Conservation (phyloP, 2,888 invertebrate genomes). For the Eledona agricola region DNA sequence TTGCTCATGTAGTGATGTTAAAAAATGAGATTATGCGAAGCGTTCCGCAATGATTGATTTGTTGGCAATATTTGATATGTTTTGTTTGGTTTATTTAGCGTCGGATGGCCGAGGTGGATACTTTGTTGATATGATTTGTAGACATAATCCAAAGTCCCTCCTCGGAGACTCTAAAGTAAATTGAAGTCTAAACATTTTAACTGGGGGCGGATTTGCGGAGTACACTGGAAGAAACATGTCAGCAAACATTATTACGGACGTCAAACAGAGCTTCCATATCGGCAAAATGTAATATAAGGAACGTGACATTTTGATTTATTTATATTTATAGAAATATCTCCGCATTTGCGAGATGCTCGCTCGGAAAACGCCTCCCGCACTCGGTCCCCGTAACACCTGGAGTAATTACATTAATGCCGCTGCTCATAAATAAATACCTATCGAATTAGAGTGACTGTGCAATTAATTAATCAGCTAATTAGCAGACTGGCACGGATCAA, state of each 20-base stretch:
- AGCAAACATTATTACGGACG: conserved; percentile 59
- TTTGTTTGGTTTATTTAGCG: too few species aligned
- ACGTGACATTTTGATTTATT: conserved; percentile 59
- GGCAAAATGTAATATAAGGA: conserved; percentile 57
- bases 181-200: conserved; percentile 61
- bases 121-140: conserved; percentile 54
- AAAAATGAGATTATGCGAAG: too few species aligned
- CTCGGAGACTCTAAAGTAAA: conserved; percentile 55
- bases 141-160: conserved; percentile 53
- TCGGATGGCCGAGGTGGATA: conserved; percentile 25
- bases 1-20: too few species aligned
- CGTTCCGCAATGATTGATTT: too few species aligned
- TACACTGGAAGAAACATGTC: conserved; percentile 53
- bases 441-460: conserved; percentile 61
- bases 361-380: conserved; percentile 8
- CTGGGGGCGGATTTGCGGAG: conserved; percentile 53
- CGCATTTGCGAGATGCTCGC: conserved; percentile 16
- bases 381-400: conserved; percentile 54
- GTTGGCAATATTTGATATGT: too few species aligned
- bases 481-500: conserved; percentile 61
- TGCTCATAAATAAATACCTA: conserved; percentile 62
- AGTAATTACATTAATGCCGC: conserved; percentile 61
- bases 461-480: conserved; percentile 64
- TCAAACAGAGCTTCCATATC: conserved; percentile 56
- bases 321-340: conserved; percentile 44